These are phyloP conservation scores for Psephotus haematonotus DNA, from an alignment of 2,113 vertebrate genomes.

Conservation along the genomic window DNA sequence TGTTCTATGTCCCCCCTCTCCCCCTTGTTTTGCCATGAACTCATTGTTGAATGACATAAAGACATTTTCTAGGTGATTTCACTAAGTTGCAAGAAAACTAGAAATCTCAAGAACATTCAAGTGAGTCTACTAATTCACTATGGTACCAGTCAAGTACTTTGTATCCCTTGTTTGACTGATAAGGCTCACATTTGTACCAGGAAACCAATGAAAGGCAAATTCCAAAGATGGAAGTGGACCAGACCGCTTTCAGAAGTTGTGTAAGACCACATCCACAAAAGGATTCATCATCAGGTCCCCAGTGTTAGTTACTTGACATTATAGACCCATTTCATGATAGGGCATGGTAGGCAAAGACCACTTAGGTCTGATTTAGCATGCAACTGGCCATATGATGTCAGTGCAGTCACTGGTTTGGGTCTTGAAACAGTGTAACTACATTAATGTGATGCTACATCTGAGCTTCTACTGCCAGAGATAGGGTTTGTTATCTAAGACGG, in stretches of 20 bases:
- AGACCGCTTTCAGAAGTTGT: not conserved
- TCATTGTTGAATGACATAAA: not conserved
- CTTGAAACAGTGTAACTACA: not conserved
- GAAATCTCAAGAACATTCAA: not conserved
- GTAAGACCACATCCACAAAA: not conserved
- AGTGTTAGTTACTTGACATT: not conserved
- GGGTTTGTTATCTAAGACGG: not conserved
- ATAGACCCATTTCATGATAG: not conserved
- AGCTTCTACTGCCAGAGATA: not conserved
- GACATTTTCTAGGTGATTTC: not conserved
- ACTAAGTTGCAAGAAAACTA: not conserved
- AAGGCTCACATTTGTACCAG: not conserved
- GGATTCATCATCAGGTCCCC: not conserved
- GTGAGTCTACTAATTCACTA: not conserved
- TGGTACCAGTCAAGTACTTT: not conserved
- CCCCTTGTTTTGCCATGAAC: not conserved
- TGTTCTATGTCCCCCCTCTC: not conserved
- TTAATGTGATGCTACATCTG: not conserved
- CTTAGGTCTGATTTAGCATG: not conserved
- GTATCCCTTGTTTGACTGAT: not conserved
- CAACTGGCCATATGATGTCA: not conserved
- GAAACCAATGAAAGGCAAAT: not conserved
- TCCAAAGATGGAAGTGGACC: not conserved
- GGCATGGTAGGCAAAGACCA: not conserved
- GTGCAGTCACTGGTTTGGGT: not conserved